phyloP scores from a whole-genome alignment of 30 jellyfish, hydroid and myxozoan genomes.

The Calvadosia cruxmelitensis region DNA sequence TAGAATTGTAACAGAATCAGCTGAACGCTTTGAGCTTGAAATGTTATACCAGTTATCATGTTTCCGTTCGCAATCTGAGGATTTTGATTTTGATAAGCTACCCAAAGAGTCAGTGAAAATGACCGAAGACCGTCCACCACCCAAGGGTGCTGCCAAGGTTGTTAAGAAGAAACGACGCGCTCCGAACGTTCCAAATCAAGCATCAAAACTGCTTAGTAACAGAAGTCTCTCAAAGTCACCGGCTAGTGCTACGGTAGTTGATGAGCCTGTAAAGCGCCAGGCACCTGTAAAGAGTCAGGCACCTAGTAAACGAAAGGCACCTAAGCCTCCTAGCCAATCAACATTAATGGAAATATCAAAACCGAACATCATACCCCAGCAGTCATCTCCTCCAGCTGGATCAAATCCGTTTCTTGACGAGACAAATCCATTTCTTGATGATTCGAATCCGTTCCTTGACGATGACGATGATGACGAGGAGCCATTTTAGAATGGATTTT shows the following conservation, averaged over 20 bases:
- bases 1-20: slow-evolving; percentile 29
- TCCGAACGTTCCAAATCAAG: not conserved
- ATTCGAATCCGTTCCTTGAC: slow-evolving; percentile 18
- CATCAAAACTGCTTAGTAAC: slow-evolving; percentile 13
- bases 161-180: slow-evolving; percentile 4
- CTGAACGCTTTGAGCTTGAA: slow-evolving; percentile 32
- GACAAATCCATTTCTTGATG: not conserved
- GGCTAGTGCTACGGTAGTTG: not conserved
- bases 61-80: slow-evolving; percentile 37
- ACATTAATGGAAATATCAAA: slow-evolving; percentile 3
- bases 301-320: slow-evolving; percentile 2
- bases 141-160: slow-evolving; percentile 14
- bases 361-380: not conserved
- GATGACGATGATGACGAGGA: slow-evolving; percentile 12
- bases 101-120: slow-evolving; percentile 14
- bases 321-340: not conserved
- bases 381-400: slow-evolving; percentile 4
- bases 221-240: not conserved
- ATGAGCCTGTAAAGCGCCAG: not conserved
- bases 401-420: slow-evolving; percentile 18
- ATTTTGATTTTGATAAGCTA: not conserved
- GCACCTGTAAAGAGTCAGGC: not conserved
- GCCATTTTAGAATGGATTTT: slow-evolving; percentile 10
- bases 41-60: slow-evolving; percentile 62
- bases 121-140: slow-evolving; percentile 22